These are phyloP conservation scores for Tachyglossus aculeatus DNA, from an alignment of 2,797 vertebrate genomes.

Conservation along the genomic window DNA sequence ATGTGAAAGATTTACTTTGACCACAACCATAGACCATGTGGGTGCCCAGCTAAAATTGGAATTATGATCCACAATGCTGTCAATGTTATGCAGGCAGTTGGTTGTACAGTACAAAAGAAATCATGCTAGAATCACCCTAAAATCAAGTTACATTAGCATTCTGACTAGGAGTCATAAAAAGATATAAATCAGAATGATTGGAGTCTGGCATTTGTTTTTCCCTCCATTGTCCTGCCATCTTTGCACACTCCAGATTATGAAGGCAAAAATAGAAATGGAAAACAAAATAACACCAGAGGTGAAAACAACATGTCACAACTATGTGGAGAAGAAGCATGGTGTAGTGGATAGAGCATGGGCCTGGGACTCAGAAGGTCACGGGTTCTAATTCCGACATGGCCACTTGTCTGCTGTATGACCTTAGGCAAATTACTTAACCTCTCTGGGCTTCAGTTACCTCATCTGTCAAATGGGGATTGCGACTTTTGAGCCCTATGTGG, in stretches of 20 bases:
- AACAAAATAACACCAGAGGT: neutral
- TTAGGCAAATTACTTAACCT: too few species aligned
- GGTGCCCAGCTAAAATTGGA: constrained; percentile 9
- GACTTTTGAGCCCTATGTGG: too few species aligned
- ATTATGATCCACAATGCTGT: neutral
- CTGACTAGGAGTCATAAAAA: neutral
- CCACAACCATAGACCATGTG: constrained; percentile 16
- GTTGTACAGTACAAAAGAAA: constrained; percentile 6
- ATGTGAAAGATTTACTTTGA: constrained; percentile 56
- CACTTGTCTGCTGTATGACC: too few species aligned
- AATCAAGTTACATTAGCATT: constrained; percentile 6
- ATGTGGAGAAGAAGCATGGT: too few species aligned
- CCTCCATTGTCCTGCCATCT: neutral
- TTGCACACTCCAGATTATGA: too few species aligned
- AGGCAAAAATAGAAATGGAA: neutral
- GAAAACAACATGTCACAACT: too few species aligned
- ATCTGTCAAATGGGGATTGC: too few species aligned
- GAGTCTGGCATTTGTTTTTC: neutral
- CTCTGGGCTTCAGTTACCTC: too few species aligned
- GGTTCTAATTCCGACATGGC: too few species aligned
- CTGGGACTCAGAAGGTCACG: too few species aligned
- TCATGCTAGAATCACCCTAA: neutral
- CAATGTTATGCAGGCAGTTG: neutral
- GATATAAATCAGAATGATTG: neutral
- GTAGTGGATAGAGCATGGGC: too few species aligned